phyloP scores from a whole-genome alignment of 2,888 invertebrate species.

The Apamea crenata region DNA sequence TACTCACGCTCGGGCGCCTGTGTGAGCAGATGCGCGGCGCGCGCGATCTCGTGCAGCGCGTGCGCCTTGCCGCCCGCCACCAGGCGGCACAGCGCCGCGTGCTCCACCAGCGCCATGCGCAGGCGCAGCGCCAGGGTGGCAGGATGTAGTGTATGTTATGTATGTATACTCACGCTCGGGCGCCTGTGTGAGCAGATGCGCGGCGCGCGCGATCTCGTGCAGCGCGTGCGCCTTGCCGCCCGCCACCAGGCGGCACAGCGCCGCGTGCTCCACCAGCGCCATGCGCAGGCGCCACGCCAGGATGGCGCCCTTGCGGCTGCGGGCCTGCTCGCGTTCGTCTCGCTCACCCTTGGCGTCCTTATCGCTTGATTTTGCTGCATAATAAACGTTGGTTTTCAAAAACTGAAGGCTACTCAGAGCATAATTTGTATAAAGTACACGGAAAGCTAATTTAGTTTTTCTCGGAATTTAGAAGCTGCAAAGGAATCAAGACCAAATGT shows the following conservation, averaged over 20 bases:
- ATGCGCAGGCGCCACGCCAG: conserved; percentile 97
- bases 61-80: conserved; percentile 99
- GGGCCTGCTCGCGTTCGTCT: conserved; percentile 89
- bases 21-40: no score
- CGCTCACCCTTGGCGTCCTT: conserved; percentile 86
- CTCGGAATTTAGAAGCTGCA: background rate
- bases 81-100: conserved; percentile 98
- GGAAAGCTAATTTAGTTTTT: background rate
- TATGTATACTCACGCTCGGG: conserved; percentile 47
- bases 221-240: conserved; percentile 98
- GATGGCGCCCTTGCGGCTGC: conserved; percentile 90
- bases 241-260: conserved; percentile 99
- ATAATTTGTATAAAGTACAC: background rate
- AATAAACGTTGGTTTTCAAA: background rate
- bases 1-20: no score
- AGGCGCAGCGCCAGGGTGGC: conserved; percentile 93
- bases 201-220: conserved; percentile 91
- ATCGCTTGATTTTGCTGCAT: conserved; percentile 46
- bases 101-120: conserved; percentile 98
- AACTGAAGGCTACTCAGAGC: background rate
- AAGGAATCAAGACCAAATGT: background rate
- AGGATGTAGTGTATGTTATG: conserved; percentile 15
- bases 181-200: conserved; percentile 66
- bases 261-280: conserved; percentile 98
- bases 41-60: conserved; percentile 92